Base-by-base conservation (phyloP, 2,888 invertebrate species). In the Argyresthia goedartella region DNA sequence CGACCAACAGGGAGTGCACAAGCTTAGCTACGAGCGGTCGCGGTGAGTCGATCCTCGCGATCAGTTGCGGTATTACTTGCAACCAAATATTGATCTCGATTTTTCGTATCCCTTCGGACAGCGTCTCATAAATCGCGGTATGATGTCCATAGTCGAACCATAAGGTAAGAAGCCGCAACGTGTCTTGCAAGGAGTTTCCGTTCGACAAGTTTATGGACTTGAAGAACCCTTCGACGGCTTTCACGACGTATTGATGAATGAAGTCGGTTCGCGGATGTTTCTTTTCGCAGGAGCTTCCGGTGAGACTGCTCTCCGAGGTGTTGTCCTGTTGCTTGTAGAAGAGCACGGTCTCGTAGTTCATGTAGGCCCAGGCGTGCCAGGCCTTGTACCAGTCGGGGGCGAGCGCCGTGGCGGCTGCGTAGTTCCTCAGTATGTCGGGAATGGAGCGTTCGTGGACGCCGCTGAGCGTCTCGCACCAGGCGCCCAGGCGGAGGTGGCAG, bases 101-200 rank as follows among this genome's bases (percentile, higher is more conserved):
- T 1, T 94, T 90, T 60, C 95, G 91, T 59, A 99, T 94, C 1
- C 98, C 98, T 62, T 97, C 97, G 0, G 93, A 90, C 42, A 99
- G 90, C 0, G 97, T 96, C 58, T 98, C 97, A 69, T 97, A 95
- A 0, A 99, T 98, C 61, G 96, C 95, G 0, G 93, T 91, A 81
- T 95, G 93, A 59, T 98, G 96, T 0, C 98, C 99, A 69, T 97
- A 97, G 71, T 99, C 99, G 71, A 99, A 99, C 97, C 99, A 99
- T 1, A 99, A 82, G 0, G 99, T 99, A 41, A 99, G 79, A 54
- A 99, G 82, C n/a, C 98, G 90, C 14, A 99, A 86, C 0, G 98
- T 99, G 67, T 99, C 99, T 79, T 99, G 99, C 35, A 99, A 87
- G 1, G 98, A 97, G 72, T 95, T 97, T 8, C 95, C 95, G 60